Evolutionary conservation across 2,888 invertebrate species (phyloP), one percentile per base, ranked within the genome.

Genomic region (Hemistola chrysoprasaria): DNA sequence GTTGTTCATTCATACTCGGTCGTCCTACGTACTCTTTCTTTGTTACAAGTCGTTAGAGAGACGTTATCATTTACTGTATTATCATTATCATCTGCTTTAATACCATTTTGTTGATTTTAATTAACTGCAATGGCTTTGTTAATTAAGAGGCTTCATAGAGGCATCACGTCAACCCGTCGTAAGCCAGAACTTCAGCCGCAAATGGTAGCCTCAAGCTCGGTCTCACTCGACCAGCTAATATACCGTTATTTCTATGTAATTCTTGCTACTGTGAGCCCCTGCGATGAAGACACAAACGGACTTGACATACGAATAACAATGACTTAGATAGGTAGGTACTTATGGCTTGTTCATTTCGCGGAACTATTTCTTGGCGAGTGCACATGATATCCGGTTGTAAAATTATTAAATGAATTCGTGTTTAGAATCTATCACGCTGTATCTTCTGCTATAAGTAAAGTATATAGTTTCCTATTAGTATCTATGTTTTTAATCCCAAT

Each of bases 151-250:
- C 27, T 28, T 28, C 20, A 28, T 20, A 28, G 8, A 8, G 16
- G 45, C 51, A 50, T 56, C 53, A 53, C 39, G 33, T 46, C 36
- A 43, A 37, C 45, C 47, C 42, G 41, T 39, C 42, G 41, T 37
- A 35, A 41, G 40, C 36, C 33, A 53, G 40, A 53, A 47, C 28
- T 50, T 35, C 40, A 53, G 59, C 65, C 65, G 56, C 73, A 72
- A 76, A 72, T 65, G 68, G 64, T 57, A 57, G 48, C 56, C 53
- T 62, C 63, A 62, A 62, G 65, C 62, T 63, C 58, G 58, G 62
- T 69, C 64, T 59, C 56, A 63, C 56, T 10, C 23, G 34, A 24
- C 59, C 61, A 57, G 60, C 67, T 60, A 69, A 68, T 63, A 60
- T 23, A 47, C 53, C 51, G 53, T 47, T 54, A 47, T 39, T 41